phyloP scores from a whole-genome alignment of 1,140 invertebrate genomes.

The Akabosia matsudoensis region DNA sequence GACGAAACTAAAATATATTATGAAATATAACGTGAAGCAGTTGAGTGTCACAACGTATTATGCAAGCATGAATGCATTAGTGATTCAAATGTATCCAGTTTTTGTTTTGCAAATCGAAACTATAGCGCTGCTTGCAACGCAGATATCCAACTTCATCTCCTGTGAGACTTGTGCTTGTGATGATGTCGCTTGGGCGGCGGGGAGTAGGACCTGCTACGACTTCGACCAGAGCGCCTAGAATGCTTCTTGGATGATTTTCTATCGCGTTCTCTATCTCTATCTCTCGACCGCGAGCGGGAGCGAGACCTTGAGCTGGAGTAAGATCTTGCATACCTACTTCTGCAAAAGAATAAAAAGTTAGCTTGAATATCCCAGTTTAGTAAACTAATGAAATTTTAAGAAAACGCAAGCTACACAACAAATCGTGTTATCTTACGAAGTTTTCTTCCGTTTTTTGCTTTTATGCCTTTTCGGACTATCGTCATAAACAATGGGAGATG shows the following conservation, averaged over 20 bases:
- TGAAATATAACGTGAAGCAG: no score
- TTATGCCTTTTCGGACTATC: constrained; percentile 38
- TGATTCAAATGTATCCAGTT: background rate
- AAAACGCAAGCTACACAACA: background rate
- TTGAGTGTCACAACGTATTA: no score
- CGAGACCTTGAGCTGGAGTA: constrained; percentile 43
- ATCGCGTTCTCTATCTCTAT: constrained; percentile 15
- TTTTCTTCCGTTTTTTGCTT: constrained; percentile 45
- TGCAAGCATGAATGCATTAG: background rate
- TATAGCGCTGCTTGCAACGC: background rate
- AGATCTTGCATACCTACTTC: constrained; percentile 27
- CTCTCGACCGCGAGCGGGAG: constrained; percentile 44
- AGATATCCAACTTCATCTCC: constrained; percentile 10
- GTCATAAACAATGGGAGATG: constrained; percentile 39
- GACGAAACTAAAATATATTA: no score
- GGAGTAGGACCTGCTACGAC: constrained; percentile 44
- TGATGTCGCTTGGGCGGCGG: constrained; percentile 33
- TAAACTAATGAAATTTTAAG: background rate
- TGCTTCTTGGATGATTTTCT: constrained; percentile 40
- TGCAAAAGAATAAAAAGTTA: constrained; percentile 24
- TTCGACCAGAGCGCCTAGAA: constrained; percentile 26
- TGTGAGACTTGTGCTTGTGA: constrained; percentile 41
- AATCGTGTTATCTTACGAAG: constrained; percentile 20
- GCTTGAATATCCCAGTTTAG: background rate
- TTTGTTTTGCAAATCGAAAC: background rate